A percentile compares a stretch with the other conserved stretches of the same genome.
These are phyloP conservation scores for Pelobates fuscus DNA, from an alignment of 2,113 vertebrate genomes.

Conservation along the genomic window DNA sequence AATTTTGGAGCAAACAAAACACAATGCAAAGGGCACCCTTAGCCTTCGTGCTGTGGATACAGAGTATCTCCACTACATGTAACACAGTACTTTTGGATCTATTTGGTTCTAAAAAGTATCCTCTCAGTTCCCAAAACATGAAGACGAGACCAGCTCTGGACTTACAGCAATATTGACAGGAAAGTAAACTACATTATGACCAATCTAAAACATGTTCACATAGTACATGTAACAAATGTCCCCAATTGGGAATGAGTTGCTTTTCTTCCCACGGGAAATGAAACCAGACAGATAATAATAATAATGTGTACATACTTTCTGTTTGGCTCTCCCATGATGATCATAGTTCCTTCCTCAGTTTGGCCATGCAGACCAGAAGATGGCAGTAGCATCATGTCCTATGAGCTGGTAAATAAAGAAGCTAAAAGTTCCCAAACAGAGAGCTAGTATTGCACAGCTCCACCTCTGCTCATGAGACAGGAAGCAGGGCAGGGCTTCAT, in stretches of 20 bases:
- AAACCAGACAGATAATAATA: background rate
- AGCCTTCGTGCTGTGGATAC: too few relatives aligned
- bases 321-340: slow-evolving; percentile 40
- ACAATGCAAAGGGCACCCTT: too few relatives aligned
- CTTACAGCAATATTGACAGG: background rate
- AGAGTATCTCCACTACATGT: too few relatives aligned
- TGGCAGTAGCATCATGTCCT: slow-evolving; percentile 47
- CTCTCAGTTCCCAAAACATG: background rate
- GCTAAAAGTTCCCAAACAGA: background rate
- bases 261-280: too few relatives aligned
- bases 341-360: slow-evolving; percentile 26
- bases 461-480: slow-evolving; percentile 25
- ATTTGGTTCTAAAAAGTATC: background rate
- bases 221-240: background rate
- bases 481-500: slow-evolving; percentile 23
- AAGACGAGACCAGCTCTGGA: background rate
- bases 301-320: slow-evolving; percentile 37
- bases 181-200: background rate
- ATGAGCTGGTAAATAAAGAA: too few relatives aligned
- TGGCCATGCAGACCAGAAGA: slow-evolving; percentile 43
- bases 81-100: too few relatives aligned
- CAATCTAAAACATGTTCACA: background rate
- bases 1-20: too few relatives aligned
- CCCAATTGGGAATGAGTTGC: background rate
- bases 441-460: background rate